Conservation (phyloP, 2,797 vertebrate species). For the Lutjanus argentimaculatus region DNA sequence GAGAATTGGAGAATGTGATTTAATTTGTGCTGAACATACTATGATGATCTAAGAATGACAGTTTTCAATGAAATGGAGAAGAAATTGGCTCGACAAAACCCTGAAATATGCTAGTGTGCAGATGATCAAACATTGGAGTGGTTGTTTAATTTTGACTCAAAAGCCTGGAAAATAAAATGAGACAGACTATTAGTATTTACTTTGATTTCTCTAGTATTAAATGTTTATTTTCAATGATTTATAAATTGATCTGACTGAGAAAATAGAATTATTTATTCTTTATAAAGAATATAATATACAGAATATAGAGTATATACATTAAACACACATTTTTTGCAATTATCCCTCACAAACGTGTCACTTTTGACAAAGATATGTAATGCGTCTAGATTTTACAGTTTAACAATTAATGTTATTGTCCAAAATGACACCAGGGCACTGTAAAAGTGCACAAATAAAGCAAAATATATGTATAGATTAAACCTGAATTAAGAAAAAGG, state of each 20-base stretch:
- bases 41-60: neutral
- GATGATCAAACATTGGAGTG: slow-evolving; percentile 12
- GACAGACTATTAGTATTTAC: neutral
- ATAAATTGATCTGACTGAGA: neutral
- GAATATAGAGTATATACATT: too few relatives aligned
- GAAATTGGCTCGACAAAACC: neutral
- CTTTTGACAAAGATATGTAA: too few relatives aligned
- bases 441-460: too few relatives aligned
- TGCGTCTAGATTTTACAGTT: too few relatives aligned
- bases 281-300: too few relatives aligned
- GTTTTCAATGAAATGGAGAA: neutral
- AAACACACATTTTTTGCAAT: too few relatives aligned
- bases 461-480: too few relatives aligned
- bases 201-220: neutral
- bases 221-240: neutral
- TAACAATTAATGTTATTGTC: too few relatives aligned
- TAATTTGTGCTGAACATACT: neutral
- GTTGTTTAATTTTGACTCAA: slow-evolving; percentile 8
- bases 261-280: neutral
- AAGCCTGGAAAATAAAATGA: neutral
- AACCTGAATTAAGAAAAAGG: too few relatives aligned
- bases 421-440: too few relatives aligned
- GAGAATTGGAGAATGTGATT: neutral
- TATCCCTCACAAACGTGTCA: too few relatives aligned
- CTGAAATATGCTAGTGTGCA: neutral